These are phyloP conservation scores for Megastigmus dorsalis DNA, from an alignment of 2,888 invertebrate species.

Conservation along the genomic window DNA sequence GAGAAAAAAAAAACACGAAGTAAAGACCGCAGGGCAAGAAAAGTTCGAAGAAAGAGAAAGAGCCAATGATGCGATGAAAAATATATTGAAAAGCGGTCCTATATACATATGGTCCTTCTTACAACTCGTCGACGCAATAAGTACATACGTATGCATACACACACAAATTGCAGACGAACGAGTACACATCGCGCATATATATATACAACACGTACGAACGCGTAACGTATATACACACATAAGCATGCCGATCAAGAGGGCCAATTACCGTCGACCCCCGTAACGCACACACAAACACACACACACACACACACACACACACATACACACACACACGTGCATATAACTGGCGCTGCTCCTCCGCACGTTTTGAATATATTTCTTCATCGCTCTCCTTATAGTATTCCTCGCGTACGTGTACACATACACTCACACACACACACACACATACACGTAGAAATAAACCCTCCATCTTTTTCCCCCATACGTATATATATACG, in stretches of 20 bases:
- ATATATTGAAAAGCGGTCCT: slow-evolving; percentile 70
- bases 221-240: slow-evolving; percentile 34
- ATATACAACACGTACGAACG: too few species aligned
- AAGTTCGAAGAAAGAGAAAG: not conserved
- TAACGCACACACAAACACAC: slow-evolving; percentile 52
- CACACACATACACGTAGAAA: too few species aligned
- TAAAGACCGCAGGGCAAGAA: too few species aligned
- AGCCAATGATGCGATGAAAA: slow-evolving; percentile 52
- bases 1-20: too few species aligned
- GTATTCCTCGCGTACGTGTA: slow-evolving; percentile 45
- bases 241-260: slow-evolving; percentile 70
- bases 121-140: not conserved
- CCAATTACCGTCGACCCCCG: slow-evolving; percentile 69
- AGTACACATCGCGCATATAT: slow-evolving; percentile 16
- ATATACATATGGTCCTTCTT: slow-evolving; percentile 41
- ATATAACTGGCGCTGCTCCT: too few species aligned
- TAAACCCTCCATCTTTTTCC: too few species aligned
- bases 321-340: too few species aligned
- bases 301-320: slow-evolving; percentile 59
- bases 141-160: too few species aligned
- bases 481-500: too few species aligned
- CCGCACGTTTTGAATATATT: too few species aligned
- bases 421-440: slow-evolving; percentile 58
- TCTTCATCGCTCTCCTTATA: slow-evolving; percentile 50
- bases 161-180: not conserved